Conservation (phyloP, 2,888 invertebrate species). For the Hypercompe scribonia region DNA sequence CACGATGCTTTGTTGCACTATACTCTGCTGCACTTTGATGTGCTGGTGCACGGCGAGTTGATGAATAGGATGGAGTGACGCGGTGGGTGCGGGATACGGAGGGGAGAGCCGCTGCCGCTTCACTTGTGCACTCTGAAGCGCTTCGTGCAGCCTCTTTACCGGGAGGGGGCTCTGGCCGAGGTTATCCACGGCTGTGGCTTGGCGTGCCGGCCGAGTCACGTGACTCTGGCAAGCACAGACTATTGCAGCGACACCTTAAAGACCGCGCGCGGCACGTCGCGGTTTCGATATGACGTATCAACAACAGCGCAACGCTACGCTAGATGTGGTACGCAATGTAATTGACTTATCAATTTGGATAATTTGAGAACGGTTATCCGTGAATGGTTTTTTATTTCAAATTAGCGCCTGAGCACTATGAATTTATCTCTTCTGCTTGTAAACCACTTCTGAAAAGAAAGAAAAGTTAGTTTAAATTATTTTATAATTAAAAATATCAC, state of each 20-base stretch:
- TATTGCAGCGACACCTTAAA: constrained; percentile 76
- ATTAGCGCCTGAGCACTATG: constrained; percentile 73
- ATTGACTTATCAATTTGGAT: constrained; percentile 66
- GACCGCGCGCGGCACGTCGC: constrained; percentile 79
- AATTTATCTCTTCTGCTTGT: constrained; percentile 75
- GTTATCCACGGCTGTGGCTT: constrained; percentile 86
- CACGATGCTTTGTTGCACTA: constrained; percentile 83
- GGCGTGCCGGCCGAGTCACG: constrained; percentile 85
- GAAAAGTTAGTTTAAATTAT: constrained; percentile 45
- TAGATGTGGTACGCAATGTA: constrained; percentile 62
- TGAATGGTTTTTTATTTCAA: constrained; percentile 63
- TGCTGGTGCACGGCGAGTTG: constrained; percentile 83
- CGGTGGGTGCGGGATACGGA: constrained; percentile 85
- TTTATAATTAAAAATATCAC: neutral
- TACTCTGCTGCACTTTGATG: constrained; percentile 83
- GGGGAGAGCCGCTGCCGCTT: constrained; percentile 88
- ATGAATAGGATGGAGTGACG: constrained; percentile 79
- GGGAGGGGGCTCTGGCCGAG: constrained; percentile 86
- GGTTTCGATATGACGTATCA: constrained; percentile 70
- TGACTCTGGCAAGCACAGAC: constrained; percentile 86
- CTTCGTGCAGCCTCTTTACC: constrained; percentile 88
- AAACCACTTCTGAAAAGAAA: constrained; percentile 79
- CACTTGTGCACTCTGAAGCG: constrained; percentile 87
- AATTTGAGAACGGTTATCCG: constrained; percentile 55
- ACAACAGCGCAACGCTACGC: constrained; percentile 70